phyloP scores from a whole-genome alignment of 2,888 invertebrate genomes.

The Ophonus ardosiacus region DNA sequence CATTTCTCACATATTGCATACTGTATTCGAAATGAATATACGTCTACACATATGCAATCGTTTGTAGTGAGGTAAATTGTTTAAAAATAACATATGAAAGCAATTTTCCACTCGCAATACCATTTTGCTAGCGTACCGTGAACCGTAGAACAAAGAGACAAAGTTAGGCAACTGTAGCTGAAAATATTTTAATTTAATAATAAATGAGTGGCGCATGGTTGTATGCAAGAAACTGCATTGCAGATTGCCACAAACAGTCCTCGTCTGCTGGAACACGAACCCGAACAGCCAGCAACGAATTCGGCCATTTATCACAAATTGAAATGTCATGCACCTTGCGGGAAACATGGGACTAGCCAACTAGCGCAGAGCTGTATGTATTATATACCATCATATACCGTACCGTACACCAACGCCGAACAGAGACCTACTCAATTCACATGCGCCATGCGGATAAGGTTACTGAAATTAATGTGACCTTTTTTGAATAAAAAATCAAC shows the following conservation, averaged over 20 bases:
- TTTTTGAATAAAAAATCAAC: constrained; percentile 56
- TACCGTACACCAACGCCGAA: too few relatives aligned
- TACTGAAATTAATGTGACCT: constrained; percentile 51
- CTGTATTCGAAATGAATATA: too few relatives aligned
- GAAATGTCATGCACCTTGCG: constrained; percentile 56
- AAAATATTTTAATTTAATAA: constrained; percentile 51
- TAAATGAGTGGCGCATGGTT: constrained; percentile 40
- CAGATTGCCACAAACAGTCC: constrained; percentile 25
- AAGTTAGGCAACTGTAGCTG: background rate
- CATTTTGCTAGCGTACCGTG: background rate
- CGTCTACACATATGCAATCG: too few relatives aligned
- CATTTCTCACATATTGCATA: too few relatives aligned
- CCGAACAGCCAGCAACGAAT: constrained; percentile 34
- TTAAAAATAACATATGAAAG: too few relatives aligned
- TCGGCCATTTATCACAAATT: constrained; percentile 57
- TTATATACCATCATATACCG: too few relatives aligned
- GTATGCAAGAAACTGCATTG: constrained; percentile 48
- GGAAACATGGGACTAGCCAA: constrained; percentile 1
- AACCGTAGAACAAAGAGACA: background rate
- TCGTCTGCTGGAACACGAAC: constrained; percentile 29
- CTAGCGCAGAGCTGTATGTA: too few relatives aligned
- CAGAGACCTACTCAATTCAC: constrained; percentile 8
- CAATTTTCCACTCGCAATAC: background rate
- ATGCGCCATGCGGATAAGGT: constrained; percentile 37
- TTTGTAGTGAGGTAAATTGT: too few relatives aligned